Evolutionary conservation across 2,113 vertebrate genomes (phyloP), one percentile per base, ranked within the genome.

Genomic region (Acrocephalus kingi): DNA sequence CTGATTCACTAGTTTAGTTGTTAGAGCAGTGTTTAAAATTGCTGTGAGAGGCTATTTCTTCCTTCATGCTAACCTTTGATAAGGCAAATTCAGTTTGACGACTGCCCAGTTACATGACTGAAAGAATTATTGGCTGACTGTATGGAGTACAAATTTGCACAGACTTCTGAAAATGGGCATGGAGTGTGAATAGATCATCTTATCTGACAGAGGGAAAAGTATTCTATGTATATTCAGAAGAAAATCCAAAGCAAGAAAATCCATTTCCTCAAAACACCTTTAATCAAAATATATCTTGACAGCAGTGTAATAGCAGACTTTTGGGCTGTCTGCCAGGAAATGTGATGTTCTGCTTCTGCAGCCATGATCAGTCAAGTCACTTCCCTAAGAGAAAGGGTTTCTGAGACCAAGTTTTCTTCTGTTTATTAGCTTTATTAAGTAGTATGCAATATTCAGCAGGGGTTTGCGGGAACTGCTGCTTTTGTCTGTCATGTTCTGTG

Each of bases 211-310:
- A 37, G 43, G 55, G 39, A 52, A 25, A 77, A 87, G 46, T 71
- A 67, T 92, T 90, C 68, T 49, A 4, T 89, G 83, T 55, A 35
- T 84, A 59, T 59, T 71, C 23, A 77, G 78, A 54, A 87, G 64
- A 78, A 84, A 80, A 85, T 48, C 58, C 52, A 68, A 93, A 85
- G 82, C 62, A 72, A 93, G 49, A 90, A 87, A 89, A 81, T 68
- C 45, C 37, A 68, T 89, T 96, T 95, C 90, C 77, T 93, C 52
- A 96, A 87, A 95, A 81, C 73, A 89, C 35, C 56, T 95, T 84
- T 84, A 84, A 94, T 87, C 89, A 81, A 84, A 93, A 81, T 81
- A 13, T 21, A n/a, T 68, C 64, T 89, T 81, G 78, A 77, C 92
- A 78, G 80, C 71, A 73, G 33, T 31, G 49, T 66, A 76, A 79